Conservation (phyloP, 2,113 vertebrate species). For the Erythrocercus mccallii region DNA sequence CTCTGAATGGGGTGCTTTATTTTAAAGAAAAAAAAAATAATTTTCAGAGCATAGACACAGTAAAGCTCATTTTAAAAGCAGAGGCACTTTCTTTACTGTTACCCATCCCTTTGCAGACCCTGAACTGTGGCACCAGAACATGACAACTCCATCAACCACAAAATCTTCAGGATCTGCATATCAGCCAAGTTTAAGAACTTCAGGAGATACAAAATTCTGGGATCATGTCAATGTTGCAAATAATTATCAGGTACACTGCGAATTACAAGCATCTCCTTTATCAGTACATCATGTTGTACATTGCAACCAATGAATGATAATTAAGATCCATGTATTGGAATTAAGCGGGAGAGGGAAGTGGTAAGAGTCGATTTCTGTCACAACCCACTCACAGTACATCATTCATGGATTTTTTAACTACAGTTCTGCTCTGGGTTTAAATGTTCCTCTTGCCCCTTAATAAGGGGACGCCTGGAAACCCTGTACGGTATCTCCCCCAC, state of each 20-base stretch:
- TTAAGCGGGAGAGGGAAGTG: background rate
- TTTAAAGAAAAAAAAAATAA: background rate
- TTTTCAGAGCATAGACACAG: background rate
- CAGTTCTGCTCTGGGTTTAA: background rate
- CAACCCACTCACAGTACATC: background rate
- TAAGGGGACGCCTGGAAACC: background rate
- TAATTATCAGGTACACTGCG: background rate
- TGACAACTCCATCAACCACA: background rate
- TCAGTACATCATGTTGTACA: background rate
- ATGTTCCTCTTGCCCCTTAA: background rate
- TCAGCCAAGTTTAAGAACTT: slow-evolving; percentile 66
- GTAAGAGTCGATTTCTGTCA: background rate
- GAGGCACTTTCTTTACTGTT: background rate
- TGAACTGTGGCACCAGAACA: background rate
- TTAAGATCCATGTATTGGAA: background rate
- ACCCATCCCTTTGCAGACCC: background rate
- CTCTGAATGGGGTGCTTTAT: background rate
- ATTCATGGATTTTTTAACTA: background rate
- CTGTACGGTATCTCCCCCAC: background rate
- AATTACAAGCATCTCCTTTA: background rate
- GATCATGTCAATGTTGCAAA: background rate
- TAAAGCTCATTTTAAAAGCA: background rate
- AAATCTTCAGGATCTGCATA: background rate
- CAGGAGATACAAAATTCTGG: slow-evolving; percentile 1
- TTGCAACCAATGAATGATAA: background rate